Evolutionary conservation across 2,113 vertebrate genomes (phyloP).

Genomic region (Ifrita kowaldi): DNA sequence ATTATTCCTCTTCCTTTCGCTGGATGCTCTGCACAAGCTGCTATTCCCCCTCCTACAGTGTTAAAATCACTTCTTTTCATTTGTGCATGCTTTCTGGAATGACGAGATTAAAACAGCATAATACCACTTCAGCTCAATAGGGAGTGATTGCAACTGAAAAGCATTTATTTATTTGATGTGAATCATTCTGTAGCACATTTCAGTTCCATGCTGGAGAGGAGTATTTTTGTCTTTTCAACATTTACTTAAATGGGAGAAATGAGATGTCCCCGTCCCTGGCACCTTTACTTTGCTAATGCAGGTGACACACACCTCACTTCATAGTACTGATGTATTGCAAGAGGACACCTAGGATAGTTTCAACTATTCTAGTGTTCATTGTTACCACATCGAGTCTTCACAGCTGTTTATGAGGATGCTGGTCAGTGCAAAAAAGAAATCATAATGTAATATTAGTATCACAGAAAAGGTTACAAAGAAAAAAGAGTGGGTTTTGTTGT

Average conservation of each 20-base stretch:
- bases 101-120: neutral
- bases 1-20: neutral
- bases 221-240: neutral
- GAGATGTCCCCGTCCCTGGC: neutral
- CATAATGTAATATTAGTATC: neutral
- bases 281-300: neutral
- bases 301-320: neutral
- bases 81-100: neutral
- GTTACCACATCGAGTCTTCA: neutral
- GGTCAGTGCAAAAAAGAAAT: neutral
- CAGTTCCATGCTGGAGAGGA: neutral
- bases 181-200: neutral
- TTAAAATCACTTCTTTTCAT: neutral
- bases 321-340: neutral
- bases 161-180: constrained; percentile 33
- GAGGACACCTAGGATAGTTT: neutral
- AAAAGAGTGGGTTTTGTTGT: neutral
- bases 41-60: neutral
- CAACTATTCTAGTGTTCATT: neutral
- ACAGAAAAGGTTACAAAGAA: neutral
- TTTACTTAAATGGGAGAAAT: neutral
- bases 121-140: constrained; percentile 31
- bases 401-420: neutral
- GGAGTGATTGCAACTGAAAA: constrained; percentile 35
- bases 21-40: neutral